These are phyloP conservation scores for Xiphophorus couchianus DNA, from an alignment of 2,113 vertebrate species.

Conservation along the genomic window DNA sequence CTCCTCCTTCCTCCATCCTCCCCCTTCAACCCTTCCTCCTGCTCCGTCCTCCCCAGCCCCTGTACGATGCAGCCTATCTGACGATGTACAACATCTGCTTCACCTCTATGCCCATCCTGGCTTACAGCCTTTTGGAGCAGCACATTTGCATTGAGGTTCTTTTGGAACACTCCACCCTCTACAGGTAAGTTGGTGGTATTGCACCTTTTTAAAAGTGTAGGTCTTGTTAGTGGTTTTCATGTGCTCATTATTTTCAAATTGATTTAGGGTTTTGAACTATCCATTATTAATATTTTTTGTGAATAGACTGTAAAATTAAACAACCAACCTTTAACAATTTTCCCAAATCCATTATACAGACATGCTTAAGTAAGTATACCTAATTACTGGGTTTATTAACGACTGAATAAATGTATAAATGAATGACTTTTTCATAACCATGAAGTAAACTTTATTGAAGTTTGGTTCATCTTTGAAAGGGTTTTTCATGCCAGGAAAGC, in stretches of 20 bases:
- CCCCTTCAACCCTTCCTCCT: constrained; percentile 29
- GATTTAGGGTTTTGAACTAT: too few relatives aligned
- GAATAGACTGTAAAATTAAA: too few relatives aligned
- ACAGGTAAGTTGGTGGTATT: constrained; percentile 72
- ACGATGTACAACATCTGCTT: constrained; percentile 99
- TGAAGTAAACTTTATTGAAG: too few relatives aligned
- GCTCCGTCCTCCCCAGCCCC: constrained; percentile 82
- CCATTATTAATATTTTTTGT: too few relatives aligned
- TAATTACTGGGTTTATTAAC: too few relatives aligned
- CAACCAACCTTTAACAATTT: too few relatives aligned
- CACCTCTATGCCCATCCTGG: constrained; percentile 97
- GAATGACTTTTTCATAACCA: too few relatives aligned
- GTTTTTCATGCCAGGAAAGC: too few relatives aligned
- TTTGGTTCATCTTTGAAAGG: too few relatives aligned
- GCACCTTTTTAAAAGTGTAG: background rate
- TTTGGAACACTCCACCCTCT: constrained; percentile 78
- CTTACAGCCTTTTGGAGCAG: constrained; percentile 96
- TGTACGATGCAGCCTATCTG: constrained; percentile 98
- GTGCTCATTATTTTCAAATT: background rate
- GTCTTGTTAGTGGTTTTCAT: background rate
- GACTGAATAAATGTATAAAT: too few relatives aligned
- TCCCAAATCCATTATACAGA: too few relatives aligned
- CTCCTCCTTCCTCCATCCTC: constrained; percentile 38
- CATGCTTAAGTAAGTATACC: too few relatives aligned
- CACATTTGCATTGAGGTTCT: constrained; percentile 90